These are phyloP conservation scores for Protodeltote pygarga DNA, from an alignment of 2,888 invertebrate genomes.

Conservation along the genomic window DNA sequence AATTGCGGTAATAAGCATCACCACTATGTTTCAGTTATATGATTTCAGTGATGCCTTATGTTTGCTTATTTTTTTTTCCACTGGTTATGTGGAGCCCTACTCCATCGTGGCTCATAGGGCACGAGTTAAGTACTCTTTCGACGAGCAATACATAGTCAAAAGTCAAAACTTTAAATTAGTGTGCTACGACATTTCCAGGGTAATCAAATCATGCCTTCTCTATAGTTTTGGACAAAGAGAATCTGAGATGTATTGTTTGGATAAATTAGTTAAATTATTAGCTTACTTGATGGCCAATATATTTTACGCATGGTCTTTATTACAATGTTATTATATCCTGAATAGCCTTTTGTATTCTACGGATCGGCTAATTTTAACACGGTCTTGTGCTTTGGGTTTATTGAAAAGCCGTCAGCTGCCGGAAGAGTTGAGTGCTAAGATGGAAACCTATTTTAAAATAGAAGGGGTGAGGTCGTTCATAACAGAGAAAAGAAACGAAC, in stretches of 20 bases:
- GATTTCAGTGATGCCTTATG: slow-evolving; percentile 39
- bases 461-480: too few species aligned
- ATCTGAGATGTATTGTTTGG: slow-evolving; percentile 25
- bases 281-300: slow-evolving; percentile 40
- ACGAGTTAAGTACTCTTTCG: slow-evolving; percentile 18
- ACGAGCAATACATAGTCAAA: too few species aligned
- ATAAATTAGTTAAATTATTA: slow-evolving; percentile 40
- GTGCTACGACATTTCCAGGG: slow-evolving; percentile 39
- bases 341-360: slow-evolving; percentile 10
- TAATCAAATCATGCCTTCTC: slow-evolving; percentile 47
- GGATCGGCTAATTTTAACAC: too few species aligned
- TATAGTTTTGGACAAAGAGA: slow-evolving; percentile 43
- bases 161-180: slow-evolving; percentile 6
- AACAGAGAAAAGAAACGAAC: too few species aligned
- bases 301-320: slow-evolving; percentile 50
- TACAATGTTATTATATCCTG: slow-evolving; percentile 45
- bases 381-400: too few species aligned
- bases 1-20: slow-evolving; percentile 40
- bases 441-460: too few species aligned
- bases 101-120: slow-evolving; percentile 10
- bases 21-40: slow-evolving; percentile 47
- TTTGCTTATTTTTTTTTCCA: slow-evolving; percentile 31
- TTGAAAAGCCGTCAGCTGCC: too few species aligned
- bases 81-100: slow-evolving; percentile 4
- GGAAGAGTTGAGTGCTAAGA: too few species aligned